Conservation (phyloP, 2,113 vertebrate species). For the Gymnorhina tibicen region DNA sequence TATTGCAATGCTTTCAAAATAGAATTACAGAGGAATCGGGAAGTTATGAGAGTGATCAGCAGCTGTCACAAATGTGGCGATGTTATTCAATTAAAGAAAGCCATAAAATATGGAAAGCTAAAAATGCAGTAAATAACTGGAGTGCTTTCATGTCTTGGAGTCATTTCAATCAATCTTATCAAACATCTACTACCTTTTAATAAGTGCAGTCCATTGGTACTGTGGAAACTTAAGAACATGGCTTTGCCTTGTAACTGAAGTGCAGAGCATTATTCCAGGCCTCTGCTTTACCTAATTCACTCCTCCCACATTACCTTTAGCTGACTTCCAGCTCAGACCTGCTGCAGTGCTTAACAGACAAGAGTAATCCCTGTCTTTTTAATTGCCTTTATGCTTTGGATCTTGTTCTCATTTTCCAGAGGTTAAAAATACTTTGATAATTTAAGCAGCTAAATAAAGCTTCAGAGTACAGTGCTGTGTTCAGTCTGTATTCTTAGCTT, state of each 20-base stretch:
- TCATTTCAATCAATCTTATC: not conserved
- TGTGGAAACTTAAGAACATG: not conserved
- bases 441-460: constrained; percentile 55
- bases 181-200: not conserved
- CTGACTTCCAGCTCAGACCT: not conserved
- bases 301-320: not conserved
- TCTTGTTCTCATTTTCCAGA: constrained; percentile 42
- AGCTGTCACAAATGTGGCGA: not conserved
- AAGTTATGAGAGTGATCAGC: not conserved
- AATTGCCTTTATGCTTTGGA: constrained; percentile 40
- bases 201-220: not conserved
- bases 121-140: not conserved
- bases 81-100: not conserved
- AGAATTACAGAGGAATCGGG: not conserved
- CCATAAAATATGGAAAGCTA: not conserved
- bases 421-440: constrained; percentile 59
- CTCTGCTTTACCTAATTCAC: not conserved
- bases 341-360: not conserved
- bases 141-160: not conserved
- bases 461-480: constrained; percentile 1
- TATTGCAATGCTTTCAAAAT: not conserved
- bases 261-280: not conserved
- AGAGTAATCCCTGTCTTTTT: constrained; percentile 1
- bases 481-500: constrained; percentile 30
- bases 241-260: not conserved